Evolutionary conservation across 2,888 invertebrate genomes (phyloP).

Genomic region (Meghimatium bilineatum): DNA sequence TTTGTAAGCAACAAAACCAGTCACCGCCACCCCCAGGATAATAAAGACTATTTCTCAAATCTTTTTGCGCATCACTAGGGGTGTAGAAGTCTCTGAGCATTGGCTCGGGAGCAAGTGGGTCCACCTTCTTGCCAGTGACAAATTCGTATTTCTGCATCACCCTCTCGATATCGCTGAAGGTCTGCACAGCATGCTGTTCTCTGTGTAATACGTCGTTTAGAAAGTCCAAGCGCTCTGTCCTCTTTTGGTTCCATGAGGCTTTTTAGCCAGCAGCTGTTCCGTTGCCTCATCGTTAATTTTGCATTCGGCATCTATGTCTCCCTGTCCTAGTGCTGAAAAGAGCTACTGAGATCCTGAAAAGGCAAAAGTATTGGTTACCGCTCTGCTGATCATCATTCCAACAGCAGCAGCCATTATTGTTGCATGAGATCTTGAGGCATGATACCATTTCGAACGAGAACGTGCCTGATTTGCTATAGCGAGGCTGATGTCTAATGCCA

Average conservation of each 20-base stretch:
- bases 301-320: not conserved
- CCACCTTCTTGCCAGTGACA: not conserved
- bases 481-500: not conserved
- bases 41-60: not conserved
- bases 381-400: no score
- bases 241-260: not conserved
- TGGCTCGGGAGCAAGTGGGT: not conserved
- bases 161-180: not conserved
- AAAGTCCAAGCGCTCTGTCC: not conserved
- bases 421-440: not conserved
- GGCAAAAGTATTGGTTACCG: not conserved
- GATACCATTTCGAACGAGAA: not conserved
- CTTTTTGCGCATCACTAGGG: not conserved
- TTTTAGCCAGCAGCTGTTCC: not conserved
- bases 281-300: conserved; percentile 19
- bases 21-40: conserved; percentile 1
- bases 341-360: not conserved
- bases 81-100: not conserved
- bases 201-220: conserved; percentile 1
- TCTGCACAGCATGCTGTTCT: not conserved
- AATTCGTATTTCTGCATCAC: not conserved
- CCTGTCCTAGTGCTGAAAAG: not conserved
- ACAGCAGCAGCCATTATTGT: not conserved
- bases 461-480: no score
- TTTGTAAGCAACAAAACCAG: conserved; percentile 9